Evolutionary conservation across 2,113 vertebrate genomes (phyloP), one percentile per base, ranked within the genome.

Genomic region (Nerophis ophidion): DNA sequence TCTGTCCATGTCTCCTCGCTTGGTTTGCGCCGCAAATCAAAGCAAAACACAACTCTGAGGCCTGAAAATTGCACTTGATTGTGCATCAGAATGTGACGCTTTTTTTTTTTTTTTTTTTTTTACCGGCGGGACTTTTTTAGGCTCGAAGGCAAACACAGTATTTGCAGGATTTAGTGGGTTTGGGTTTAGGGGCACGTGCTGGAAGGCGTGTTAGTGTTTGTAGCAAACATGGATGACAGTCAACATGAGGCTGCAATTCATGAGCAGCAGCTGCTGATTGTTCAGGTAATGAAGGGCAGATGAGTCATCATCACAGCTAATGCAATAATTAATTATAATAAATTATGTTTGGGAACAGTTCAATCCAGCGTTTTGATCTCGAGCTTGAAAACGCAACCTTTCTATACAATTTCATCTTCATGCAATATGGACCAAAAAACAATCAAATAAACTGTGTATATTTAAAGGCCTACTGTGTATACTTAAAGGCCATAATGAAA

Each of bases 191-290:
- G 19, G 33, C 2, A 51, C 40, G 12, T 44, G 40, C 40, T 12
- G 40, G 40, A 44, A 44, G 40, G 40, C 12, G 40, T 9, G 13
- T 13, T 34, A 33, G 49, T 13, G 33, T 13, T 51, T 0, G 17
- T 16, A 11, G 48, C 9, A 51, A 51, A 51, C 19, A 33, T 33
- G 40, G 19, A 19, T 11, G 19, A 33, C 19, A 33, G 17, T 51
- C 26, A 44, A 44, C 10, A 12, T 44, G 40, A 12, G 40, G 10
- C 40, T 44, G 40, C 40, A 44, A 4, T 44, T 1, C 40, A 12
- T 44, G 2, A 44, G 33, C 45, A 71, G 66, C 56, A 72, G 56
- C 62, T 61, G 70, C 38, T 56, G 57, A 63, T 62, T 51, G 55
- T 65, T 65, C 50, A 71, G 66, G 61, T 70, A 53, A 58, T 16